Conservation (phyloP, 2,797 vertebrate species). For the Prunella strophiata region DNA sequence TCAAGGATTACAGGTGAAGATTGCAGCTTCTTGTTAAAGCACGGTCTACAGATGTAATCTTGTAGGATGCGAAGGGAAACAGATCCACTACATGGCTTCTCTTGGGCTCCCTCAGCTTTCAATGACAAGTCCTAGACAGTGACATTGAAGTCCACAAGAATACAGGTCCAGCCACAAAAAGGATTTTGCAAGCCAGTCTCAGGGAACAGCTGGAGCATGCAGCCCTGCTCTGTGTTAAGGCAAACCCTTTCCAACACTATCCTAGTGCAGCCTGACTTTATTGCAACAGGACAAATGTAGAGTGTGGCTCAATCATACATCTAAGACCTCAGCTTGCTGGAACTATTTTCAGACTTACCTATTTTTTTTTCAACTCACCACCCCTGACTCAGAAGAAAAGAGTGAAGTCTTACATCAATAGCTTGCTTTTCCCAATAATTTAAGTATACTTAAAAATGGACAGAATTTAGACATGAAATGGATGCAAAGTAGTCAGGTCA, state of each 20-base stretch:
- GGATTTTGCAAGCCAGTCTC: not conserved
- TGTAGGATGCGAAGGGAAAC: not conserved
- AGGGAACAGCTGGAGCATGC: accelerated
- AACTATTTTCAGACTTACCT: not conserved
- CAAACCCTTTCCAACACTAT: not conserved
- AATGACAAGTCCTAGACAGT: not conserved
- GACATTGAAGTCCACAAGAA: not conserved
- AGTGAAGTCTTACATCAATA: not conserved
- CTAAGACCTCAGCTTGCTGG: not conserved
- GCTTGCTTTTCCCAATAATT: not conserved
- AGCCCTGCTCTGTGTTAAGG: not conserved
- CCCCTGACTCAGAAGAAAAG: not conserved
- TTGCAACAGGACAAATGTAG: not conserved
- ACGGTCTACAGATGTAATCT: no score
- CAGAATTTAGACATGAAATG: not conserved
- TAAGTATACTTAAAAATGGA: not conserved
- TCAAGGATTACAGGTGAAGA: not conserved
- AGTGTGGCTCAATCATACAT: not conserved
- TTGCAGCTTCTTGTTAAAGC: not conserved
- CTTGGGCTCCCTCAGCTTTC: not conserved
- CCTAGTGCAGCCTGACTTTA: not conserved
- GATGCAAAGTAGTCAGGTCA: not conserved
- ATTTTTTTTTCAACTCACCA: not conserved
- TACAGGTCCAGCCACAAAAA: not conserved
- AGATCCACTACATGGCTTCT: not conserved